phyloP scores from a whole-genome alignment of 2,797 vertebrate species.

The Rhinichthys osculus region DNA sequence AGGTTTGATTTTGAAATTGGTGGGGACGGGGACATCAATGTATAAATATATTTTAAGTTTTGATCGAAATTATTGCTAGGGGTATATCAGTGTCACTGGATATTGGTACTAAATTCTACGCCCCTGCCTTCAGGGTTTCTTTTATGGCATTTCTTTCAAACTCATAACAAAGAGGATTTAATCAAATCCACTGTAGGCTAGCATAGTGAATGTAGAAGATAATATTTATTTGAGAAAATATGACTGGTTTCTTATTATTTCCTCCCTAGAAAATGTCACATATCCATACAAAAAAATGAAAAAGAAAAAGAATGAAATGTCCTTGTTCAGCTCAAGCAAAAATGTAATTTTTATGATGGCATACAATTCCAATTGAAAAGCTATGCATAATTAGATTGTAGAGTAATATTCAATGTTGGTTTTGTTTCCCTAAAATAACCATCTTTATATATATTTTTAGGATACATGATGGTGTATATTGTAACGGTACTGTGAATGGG shows the following conservation, averaged over 20 bases:
- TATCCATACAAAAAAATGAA: neutral
- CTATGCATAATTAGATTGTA: neutral
- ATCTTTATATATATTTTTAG: neutral
- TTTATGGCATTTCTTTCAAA: conserved; percentile 5
- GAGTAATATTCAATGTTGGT: neutral
- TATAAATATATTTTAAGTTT: no score
- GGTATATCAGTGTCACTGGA: no score
- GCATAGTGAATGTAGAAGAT: neutral
- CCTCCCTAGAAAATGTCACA: neutral
- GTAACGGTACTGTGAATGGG: neutral
- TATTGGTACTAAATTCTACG: no score
- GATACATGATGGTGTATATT: no score
- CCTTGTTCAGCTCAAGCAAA: neutral
- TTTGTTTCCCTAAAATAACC: neutral
- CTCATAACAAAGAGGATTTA: conserved; percentile 11
- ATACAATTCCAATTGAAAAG: neutral
- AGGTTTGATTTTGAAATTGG: no score
- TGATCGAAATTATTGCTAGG: no score
- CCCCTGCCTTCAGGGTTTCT: neutral
- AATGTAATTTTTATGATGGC: neutral
- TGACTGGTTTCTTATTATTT: neutral
- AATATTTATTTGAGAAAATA: neutral
- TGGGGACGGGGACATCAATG: no score
- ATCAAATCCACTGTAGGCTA: neutral
- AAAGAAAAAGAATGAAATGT: neutral